phyloP scores from a whole-genome alignment of 2,797 vertebrate genomes.

The Megaceryle alcyon region DNA sequence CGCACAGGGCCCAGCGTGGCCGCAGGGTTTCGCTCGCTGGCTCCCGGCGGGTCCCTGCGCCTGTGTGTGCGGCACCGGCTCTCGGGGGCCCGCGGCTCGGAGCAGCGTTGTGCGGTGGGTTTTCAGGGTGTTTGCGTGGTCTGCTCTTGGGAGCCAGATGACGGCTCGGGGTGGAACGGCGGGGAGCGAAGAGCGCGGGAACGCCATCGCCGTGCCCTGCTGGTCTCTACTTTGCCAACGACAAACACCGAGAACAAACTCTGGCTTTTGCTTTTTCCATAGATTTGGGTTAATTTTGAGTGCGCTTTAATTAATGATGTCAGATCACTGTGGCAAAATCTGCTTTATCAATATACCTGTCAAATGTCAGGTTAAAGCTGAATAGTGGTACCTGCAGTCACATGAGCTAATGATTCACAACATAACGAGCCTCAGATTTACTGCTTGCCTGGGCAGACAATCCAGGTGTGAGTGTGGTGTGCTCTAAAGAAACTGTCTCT shows the following conservation, averaged over 20 bases:
- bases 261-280: background rate
- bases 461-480: background rate
- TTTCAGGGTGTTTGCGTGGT: background rate
- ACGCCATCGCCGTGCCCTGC: accelerated
- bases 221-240: background rate
- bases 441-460: background rate
- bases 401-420: background rate
- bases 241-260: accelerated
- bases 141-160: background rate
- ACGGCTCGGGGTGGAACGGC: background rate
- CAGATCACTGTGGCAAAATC: background rate
- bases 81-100: background rate
- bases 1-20: background rate
- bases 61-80: background rate
- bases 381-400: background rate
- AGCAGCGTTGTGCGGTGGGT: accelerated
- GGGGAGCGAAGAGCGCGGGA: background rate
- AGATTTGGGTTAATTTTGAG: background rate
- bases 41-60: background rate
- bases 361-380: background rate
- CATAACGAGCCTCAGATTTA: background rate
- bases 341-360: background rate
- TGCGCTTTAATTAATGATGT: background rate
- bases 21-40: background rate
- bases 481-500: background rate